These are phyloP conservation scores for Peromyscus californicus DNA, from an alignment of 2,113 vertebrate genomes.

Conservation along the genomic window DNA sequence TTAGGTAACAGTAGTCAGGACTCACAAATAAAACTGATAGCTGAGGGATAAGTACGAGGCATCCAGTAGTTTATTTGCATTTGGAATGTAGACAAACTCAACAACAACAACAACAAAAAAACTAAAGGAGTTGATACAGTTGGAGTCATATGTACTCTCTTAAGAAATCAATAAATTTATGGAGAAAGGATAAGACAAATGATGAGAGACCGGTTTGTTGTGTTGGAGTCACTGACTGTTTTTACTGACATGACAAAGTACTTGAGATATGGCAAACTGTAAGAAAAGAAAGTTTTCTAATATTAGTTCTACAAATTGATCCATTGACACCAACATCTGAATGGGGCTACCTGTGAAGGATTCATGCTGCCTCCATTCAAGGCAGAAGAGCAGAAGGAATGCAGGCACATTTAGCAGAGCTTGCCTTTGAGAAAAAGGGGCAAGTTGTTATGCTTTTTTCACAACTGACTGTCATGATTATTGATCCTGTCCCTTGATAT, in stretches of 20 bases:
- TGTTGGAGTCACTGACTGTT: not conserved
- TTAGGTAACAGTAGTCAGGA: not conserved
- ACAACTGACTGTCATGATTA: not conserved
- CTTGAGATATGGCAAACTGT: not conserved
- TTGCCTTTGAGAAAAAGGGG: no score
- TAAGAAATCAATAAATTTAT: not conserved
- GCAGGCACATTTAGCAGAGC: no score
- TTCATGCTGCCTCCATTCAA: not conserved
- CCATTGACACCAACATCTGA: fast-evolving
- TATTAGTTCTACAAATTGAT: not conserved
- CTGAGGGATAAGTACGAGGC: not conserved
- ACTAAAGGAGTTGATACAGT: not conserved
- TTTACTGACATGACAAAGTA: not conserved
- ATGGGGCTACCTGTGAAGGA: fast-evolving
- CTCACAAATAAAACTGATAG: not conserved
- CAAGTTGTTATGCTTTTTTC: not conserved
- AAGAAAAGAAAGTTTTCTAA: not conserved
- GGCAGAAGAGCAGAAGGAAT: not conserved
- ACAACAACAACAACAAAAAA: no score
- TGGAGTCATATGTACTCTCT: not conserved
- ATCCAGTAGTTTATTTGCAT: not conserved
- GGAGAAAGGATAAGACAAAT: not conserved
- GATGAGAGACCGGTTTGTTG: fast-evolving
- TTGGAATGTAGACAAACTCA: not conserved
- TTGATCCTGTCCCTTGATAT: not conserved